phyloP scores from a whole-genome alignment of 2,888 invertebrate species.

The Celastrina argiolus region DNA sequence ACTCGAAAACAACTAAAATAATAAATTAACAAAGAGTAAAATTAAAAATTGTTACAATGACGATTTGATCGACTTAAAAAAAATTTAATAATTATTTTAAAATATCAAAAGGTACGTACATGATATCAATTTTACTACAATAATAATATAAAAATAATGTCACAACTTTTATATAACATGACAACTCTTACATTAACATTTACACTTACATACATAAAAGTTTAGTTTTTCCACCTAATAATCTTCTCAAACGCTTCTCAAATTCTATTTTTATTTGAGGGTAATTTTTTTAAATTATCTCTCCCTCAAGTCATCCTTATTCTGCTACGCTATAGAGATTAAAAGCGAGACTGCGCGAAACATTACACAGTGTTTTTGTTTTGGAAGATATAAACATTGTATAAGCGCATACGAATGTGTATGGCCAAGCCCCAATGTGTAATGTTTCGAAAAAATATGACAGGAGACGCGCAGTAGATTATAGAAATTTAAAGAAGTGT shows the following conservation, averaged over 20 bases:
- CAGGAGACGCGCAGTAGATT: neutral
- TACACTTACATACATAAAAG: neutral
- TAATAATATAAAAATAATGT: conserved; percentile 17
- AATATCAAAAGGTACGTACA: neutral
- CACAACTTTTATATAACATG: conserved; percentile 3
- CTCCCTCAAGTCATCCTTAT: too few relatives aligned
- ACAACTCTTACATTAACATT: neutral
- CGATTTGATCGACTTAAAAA: neutral
- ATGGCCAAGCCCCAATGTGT: too few relatives aligned
- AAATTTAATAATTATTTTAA: neutral
- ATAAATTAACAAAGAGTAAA: neutral
- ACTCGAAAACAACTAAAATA: neutral
- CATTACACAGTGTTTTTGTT: too few relatives aligned
- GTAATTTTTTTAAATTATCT: too few relatives aligned
- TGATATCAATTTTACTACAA: neutral
- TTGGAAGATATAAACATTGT: too few relatives aligned
- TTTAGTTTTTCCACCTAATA: neutral
- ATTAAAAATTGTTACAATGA: neutral
- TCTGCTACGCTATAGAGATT: too few relatives aligned
- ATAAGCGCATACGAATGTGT: too few relatives aligned
- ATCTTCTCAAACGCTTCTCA: neutral
- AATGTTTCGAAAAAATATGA: too few relatives aligned
- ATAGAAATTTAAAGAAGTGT: neutral
- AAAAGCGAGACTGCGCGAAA: too few relatives aligned
- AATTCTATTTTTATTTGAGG: neutral